Percentiles rank a stretch among this genome's conserved stretches.
Conservation (phyloP, 2,888 invertebrate species). For the Acanthacorydalis orientalis region DNA sequence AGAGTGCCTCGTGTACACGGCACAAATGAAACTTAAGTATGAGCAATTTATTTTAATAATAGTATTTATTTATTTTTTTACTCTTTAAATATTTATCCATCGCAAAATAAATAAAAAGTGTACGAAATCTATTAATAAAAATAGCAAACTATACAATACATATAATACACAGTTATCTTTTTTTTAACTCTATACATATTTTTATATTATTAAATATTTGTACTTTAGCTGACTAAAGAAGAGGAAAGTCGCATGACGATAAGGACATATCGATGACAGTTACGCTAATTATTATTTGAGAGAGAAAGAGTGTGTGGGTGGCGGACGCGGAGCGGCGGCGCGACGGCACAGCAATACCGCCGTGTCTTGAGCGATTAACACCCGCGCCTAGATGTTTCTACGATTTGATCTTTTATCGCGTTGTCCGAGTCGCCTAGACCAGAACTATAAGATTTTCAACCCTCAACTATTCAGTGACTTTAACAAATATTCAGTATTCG, state of each 20-base stretch:
- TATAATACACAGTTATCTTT: background rate
- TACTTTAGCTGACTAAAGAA: conserved; percentile 71
- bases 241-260: conserved; percentile 20
- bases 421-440: no score
- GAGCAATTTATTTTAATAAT: conserved; percentile 3
- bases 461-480: no score
- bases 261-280: conserved; percentile 12
- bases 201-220: conserved; percentile 41
- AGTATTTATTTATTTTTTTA: background rate
- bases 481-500: no score
- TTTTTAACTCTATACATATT: background rate
- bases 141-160: conserved; percentile 6
- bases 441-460: no score
- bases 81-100: background rate
- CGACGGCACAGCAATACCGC: conserved; percentile 11
- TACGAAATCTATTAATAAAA: conserved; percentile 5
- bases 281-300: conserved; percentile 5
- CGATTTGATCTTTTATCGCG: no score
- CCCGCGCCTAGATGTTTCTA: no score
- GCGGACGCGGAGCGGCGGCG: conserved; percentile 6
- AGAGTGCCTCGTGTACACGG: conserved; percentile 4
- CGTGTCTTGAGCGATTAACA: no score
- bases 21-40: conserved; percentile 2
- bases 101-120: conserved; percentile 3
- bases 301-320: conserved; percentile 9